Conservation (phyloP, 2,113 vertebrate species). For the Halcyon senegalensis region DNA sequence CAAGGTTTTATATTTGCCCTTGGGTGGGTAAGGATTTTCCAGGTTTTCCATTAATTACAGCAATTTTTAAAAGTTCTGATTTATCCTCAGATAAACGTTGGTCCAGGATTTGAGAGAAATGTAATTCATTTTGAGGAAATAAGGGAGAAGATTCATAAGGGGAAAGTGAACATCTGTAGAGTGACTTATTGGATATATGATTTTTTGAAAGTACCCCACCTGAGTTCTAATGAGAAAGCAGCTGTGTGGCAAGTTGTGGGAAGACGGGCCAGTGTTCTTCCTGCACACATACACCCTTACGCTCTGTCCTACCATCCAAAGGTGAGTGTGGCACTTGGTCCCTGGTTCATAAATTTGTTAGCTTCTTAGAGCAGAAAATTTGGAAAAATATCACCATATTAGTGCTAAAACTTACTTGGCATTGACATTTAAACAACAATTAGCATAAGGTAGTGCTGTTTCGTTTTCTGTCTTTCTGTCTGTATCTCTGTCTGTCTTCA, state of each 20-base stretch:
- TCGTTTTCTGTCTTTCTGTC: neutral
- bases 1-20: neutral
- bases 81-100: neutral
- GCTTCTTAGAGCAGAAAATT: neutral
- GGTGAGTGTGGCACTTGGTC: neutral
- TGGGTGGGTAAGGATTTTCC: neutral
- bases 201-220: constrained; percentile 11
- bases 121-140: neutral
- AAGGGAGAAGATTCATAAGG: neutral
- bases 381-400: neutral
- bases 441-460: neutral
- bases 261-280: neutral
- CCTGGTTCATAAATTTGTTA: neutral
- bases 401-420: neutral
- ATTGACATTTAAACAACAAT: neutral
- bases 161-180: neutral
- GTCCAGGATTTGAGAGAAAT: neutral
- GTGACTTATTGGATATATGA: neutral
- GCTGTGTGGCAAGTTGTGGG: neutral
- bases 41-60: neutral
- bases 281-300: neutral
- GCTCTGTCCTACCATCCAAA: neutral
- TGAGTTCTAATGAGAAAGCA: constrained; percentile 4
- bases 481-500: no score
- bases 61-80: neutral